A percentile compares a stretch with the other conserved stretches of the same genome.
These are phyloP conservation scores for Megalops atlanticus DNA, from an alignment of 2,113 vertebrate genomes.

Conservation along the genomic window DNA sequence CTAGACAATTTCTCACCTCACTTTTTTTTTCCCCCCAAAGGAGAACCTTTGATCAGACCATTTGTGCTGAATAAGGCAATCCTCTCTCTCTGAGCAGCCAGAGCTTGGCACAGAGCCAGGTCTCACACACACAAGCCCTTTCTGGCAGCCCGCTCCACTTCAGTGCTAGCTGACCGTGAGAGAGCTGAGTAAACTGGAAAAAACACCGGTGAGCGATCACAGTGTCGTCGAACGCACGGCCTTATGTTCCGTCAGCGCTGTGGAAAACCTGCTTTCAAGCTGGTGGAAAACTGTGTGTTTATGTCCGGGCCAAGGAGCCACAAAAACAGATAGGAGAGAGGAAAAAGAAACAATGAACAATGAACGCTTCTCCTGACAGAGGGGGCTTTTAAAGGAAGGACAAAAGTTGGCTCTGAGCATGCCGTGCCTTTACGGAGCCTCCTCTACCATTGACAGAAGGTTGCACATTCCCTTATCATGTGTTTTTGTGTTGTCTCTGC, in stretches of 20 bases:
- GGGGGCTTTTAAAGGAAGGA: background rate
- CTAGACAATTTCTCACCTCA: background rate
- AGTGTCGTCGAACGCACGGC: background rate
- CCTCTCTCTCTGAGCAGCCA: background rate
- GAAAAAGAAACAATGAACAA: background rate
- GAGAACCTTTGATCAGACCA: background rate
- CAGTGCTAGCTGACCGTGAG: background rate
- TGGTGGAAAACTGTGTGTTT: too few relatives aligned
- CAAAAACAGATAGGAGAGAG: background rate
- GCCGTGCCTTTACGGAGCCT: background rate
- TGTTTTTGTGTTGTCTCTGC: conserved; percentile 30
- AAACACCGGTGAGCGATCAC: background rate
- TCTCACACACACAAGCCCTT: too few relatives aligned
- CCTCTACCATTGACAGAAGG: too few relatives aligned
- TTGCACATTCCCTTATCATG: background rate
- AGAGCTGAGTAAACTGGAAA: background rate
- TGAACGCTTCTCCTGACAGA: background rate
- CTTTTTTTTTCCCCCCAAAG: background rate
- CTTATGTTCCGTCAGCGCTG: too few relatives aligned
- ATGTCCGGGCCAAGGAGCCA: background rate
- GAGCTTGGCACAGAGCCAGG: background rate
- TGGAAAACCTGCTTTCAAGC: background rate
- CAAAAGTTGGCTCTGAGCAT: background rate
- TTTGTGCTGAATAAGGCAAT: background rate
- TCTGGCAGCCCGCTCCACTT: background rate